Evolutionary conservation across 2,113 vertebrate genomes (phyloP), one percentile per base, ranked within the genome.

Genomic region (Oreochromis spilurus): DNA sequence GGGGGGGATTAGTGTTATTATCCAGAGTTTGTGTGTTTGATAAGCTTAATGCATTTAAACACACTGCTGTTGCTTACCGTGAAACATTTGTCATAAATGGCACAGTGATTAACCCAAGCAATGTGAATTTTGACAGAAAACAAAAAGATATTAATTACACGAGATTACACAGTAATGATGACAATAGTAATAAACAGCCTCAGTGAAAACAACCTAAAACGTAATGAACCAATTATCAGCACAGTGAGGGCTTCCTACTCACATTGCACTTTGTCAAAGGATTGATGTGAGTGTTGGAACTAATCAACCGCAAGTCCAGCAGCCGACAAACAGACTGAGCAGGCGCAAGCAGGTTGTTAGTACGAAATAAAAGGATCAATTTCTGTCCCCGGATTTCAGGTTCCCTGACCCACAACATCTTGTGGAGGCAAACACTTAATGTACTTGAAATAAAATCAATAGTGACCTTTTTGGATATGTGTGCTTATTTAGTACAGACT

Each of bases 391-490:
- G 31, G 85, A 84, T 87, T 79, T 85, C 26, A 81, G 36, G 57
- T 84, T 87, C 26, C 7, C 79, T 90, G 60, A 93, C 79, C 83
- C 75, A 62, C 67, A 62, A 82, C 53, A 85, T 65, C 79, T 92
- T 5, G 45, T 52, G 65, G 86, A 82, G 82, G 81, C 57, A 84
- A 79, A 85, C 84, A 54, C 67, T 86, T 82, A 52, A 86, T 89
- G 72, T 87, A 70, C 87, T 84, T 84, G 84, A 93, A 81, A 55
- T 50, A 82, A 89, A 90, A 93, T 94, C 89, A 87, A 84, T 92
- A 75, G 7, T 40, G 9, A n/a, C 21, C 88, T 84, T 86, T 87
- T 60, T 85, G 54, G 53, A 54, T 77, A 52, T 72, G 9, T 81
- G 65, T 81, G 84, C 80, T 78, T 29, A 9, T 6, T 21, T 26